A percentile compares a stretch with the other conserved stretches of the same genome.
Conservation (phyloP, 2,888 invertebrate genomes). For the Belgica antarctica region DNA sequence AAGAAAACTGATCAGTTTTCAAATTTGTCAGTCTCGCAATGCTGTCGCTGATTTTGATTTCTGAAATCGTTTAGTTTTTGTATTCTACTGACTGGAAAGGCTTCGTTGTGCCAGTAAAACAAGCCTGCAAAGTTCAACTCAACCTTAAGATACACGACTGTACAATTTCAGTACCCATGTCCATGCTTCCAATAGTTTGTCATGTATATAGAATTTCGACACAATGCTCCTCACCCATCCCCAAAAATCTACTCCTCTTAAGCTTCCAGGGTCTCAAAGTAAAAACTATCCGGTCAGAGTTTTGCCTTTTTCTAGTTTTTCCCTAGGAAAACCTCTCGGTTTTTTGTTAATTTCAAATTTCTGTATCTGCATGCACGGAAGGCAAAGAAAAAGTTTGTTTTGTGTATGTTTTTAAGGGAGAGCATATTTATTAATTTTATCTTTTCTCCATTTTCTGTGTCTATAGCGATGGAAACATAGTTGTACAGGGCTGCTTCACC, state of each 20-base stretch:
- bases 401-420: constrained; percentile 15
- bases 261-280: background rate
- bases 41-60: background rate
- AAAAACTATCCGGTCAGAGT: constrained; percentile 3
- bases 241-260: background rate
- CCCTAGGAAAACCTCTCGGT: background rate
- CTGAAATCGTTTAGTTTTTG: background rate
- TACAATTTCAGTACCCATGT: no score
- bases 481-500: no score
- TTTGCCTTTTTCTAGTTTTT: background rate
- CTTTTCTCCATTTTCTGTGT: background rate
- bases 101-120: no score
- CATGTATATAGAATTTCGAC: background rate
- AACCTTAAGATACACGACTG: no score
- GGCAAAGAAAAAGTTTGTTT: constrained; percentile 20
- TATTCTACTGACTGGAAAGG: no score
- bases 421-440: constrained; percentile 18
- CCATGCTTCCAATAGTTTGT: no score
- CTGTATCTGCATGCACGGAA: background rate
- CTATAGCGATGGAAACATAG: no score
- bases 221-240: background rate
- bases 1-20: background rate
- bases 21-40: no score
- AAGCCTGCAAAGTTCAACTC: no score
- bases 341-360: constrained; percentile 4